These are phyloP conservation scores for Dryobota labecula DNA, from an alignment of 2,888 invertebrate genomes.

Conservation along the genomic window DNA sequence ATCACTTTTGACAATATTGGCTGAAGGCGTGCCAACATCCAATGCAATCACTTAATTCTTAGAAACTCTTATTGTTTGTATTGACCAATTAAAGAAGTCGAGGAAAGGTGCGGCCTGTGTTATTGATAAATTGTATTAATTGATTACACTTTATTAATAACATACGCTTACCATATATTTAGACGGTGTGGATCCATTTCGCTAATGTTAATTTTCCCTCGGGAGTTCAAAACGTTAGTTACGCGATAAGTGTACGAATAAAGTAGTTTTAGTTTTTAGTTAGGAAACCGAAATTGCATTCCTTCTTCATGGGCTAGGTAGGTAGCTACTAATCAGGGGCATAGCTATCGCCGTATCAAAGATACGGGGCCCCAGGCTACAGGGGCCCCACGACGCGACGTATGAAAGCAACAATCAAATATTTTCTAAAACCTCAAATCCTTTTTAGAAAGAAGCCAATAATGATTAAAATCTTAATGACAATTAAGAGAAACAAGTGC, in stretches of 20 bases:
- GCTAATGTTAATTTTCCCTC: not conserved
- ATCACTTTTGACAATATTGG: constrained; percentile 28
- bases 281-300: not conserved
- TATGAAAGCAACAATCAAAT: too few relatives aligned
- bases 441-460: too few relatives aligned
- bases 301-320: too few relatives aligned
- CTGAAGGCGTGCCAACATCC: constrained; percentile 14
- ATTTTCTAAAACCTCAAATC: too few relatives aligned
- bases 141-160: not conserved
- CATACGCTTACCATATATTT: not conserved
- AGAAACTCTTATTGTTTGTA: constrained; percentile 7
- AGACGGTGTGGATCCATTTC: not conserved
- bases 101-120: not conserved
- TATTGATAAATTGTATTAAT: not conserved
- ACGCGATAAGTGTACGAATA: too few relatives aligned
- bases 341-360: too few relatives aligned
- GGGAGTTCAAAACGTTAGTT: too few relatives aligned
- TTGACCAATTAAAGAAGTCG: constrained; percentile 4
- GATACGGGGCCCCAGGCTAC: too few relatives aligned
- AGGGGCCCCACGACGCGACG: too few relatives aligned
- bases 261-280: not conserved
- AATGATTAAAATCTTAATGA: too few relatives aligned
- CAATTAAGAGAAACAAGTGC: too few relatives aligned
- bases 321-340: too few relatives aligned
- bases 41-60: constrained; percentile 43